phyloP scores from a whole-genome alignment of 2,113 vertebrate genomes.

The Murina feae region DNA sequence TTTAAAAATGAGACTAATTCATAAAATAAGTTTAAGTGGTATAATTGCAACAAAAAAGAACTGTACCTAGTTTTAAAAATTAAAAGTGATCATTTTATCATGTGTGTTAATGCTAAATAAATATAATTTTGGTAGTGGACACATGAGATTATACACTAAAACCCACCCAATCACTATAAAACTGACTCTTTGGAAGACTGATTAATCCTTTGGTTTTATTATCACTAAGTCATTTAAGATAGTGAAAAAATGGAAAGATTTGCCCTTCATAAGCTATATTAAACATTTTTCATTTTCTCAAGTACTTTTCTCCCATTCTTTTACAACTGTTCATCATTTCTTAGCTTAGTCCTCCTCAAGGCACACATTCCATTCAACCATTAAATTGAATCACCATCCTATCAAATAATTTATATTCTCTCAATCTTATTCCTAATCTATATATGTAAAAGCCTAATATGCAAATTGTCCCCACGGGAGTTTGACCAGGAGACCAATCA shows the following conservation, averaged over 20 bases:
- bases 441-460: too few relatives aligned
- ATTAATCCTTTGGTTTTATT: constrained; percentile 6
- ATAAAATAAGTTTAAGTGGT: background rate
- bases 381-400: constrained; percentile 25
- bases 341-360: background rate
- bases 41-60: background rate
- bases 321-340: background rate
- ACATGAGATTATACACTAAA: background rate
- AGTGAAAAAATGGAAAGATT: background rate
- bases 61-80: background rate
- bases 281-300: constrained; percentile 27
- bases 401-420: background rate
- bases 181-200: background rate
- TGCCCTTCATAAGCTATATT: background rate
- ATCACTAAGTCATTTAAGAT: background rate
- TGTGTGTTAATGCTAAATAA: background rate
- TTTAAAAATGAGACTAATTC: background rate
- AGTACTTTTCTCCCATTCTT: background rate
- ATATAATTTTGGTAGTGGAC: background rate
- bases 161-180: background rate
- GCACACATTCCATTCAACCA: constrained; percentile 15
- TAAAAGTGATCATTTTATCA: background rate
- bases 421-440: background rate
- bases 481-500: too few relatives aligned
- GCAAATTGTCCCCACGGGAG: too few relatives aligned